phyloP scores from a whole-genome alignment of 2,797 vertebrate genomes.

The Mionectes olivaceus region DNA sequence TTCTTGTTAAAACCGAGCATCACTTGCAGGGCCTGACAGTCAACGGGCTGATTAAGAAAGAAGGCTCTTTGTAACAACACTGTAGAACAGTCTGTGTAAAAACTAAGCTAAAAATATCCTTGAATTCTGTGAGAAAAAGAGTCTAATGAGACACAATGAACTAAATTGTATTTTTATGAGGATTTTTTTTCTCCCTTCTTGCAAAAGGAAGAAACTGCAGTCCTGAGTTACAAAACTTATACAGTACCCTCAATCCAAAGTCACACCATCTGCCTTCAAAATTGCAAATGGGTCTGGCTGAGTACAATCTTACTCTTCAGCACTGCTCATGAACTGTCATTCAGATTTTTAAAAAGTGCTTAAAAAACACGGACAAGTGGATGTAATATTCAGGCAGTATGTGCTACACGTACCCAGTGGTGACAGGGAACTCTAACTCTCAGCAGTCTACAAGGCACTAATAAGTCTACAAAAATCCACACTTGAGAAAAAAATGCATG shows the following conservation, averaged over 20 bases:
- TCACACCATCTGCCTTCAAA: background rate
- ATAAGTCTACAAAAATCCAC: background rate
- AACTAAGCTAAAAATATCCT: background rate
- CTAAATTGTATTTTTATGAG: background rate
- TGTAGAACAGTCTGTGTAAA: background rate
- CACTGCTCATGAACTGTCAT: background rate
- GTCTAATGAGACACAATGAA: background rate
- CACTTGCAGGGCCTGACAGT: background rate
- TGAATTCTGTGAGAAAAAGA: background rate
- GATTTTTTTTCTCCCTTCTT: background rate
- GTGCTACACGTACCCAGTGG: background rate
- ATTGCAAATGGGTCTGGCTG: background rate
- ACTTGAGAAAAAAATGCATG: slow-evolving; percentile 1
- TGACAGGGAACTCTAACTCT: background rate
- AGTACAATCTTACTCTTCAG: background rate
- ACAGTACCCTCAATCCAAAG: background rate
- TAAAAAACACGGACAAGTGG: background rate
- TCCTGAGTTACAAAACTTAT: background rate
- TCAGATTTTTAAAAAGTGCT: background rate
- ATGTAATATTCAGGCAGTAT: background rate
- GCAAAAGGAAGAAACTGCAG: background rate
- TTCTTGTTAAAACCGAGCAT: background rate
- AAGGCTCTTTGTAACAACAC: background rate
- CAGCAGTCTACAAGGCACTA: background rate
- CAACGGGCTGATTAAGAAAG: background rate